These are phyloP conservation scores for Atethmia centrago DNA, from an alignment of 2,888 invertebrate genomes.

Conservation along the genomic window DNA sequence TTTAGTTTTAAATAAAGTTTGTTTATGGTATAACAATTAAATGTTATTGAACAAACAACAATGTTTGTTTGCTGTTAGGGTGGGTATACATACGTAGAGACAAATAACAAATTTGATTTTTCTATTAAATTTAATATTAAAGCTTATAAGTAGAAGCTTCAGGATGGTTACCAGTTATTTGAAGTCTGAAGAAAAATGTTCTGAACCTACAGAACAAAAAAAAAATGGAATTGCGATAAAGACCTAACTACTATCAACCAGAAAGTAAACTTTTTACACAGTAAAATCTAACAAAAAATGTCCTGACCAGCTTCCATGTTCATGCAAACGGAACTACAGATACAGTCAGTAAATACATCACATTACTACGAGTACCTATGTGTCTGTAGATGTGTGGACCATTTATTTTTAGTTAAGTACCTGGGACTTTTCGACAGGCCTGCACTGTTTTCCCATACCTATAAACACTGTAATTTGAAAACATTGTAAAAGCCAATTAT, in stretches of 20 bases:
- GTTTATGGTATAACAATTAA: too few relatives aligned
- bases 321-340: not conserved
- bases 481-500: too few relatives aligned
- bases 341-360: not conserved
- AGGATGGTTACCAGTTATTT: not conserved
- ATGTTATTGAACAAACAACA: not conserved
- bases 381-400: too few relatives aligned
- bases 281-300: not conserved
- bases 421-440: too few relatives aligned
- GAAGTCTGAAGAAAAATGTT: not conserved
- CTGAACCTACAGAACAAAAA: not conserved
- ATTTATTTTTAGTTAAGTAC: too few relatives aligned
- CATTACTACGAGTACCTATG: not conserved
- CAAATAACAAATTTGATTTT: not conserved
- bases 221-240: not conserved
- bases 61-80: not conserved
- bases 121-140: not conserved
- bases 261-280: not conserved
- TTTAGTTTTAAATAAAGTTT: too few relatives aligned
- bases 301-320: not conserved
- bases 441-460: too few relatives aligned
- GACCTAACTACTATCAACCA: not conserved
- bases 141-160: not conserved
- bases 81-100: not conserved
- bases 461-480: too few relatives aligned